A percentile compares a stretch with the other conserved stretches of the same genome.
Evolutionary conservation across 2,888 invertebrate species (phyloP).

Genomic region (Dendrolimus pini): DNA sequence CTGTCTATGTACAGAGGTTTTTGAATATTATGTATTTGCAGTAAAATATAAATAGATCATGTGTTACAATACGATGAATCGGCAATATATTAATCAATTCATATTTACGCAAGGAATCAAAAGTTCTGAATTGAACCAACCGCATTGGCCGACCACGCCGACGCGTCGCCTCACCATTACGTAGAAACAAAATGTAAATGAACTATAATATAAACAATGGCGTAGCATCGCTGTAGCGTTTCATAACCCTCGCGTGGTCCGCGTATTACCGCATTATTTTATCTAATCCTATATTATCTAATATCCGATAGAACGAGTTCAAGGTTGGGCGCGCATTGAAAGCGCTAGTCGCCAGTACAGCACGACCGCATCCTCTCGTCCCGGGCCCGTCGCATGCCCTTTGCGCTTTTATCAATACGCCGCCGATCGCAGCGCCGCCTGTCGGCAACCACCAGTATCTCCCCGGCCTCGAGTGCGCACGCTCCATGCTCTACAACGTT

Average conservation of each 20-base stretch:
- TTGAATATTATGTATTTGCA: too few species aligned
- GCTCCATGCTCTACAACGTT: constrained; percentile 53
- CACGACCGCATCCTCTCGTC: constrained; percentile 27
- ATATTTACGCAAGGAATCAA: too few species aligned
- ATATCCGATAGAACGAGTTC: constrained; percentile 62
- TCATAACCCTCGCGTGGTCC: constrained; percentile 16
- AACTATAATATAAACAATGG: constrained; percentile 22
- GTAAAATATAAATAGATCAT: too few species aligned
- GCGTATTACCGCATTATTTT: constrained; percentile 35
- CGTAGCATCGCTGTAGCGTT: constrained; percentile 10
- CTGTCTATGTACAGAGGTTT: too few species aligned
- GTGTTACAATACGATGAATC: too few species aligned
- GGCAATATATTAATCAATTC: too few species aligned
- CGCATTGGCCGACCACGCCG: not conserved
- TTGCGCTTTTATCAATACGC: constrained; percentile 69
- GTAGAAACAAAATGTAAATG: constrained; percentile 17
- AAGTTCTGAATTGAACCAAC: too few species aligned
- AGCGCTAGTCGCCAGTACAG: constrained; percentile 21
- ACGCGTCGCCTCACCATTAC: constrained; percentile 10
- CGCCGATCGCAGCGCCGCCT: constrained; percentile 51
- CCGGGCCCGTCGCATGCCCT: constrained; percentile 41
- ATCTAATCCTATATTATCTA: constrained; percentile 51
- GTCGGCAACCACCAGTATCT: constrained; percentile 49
- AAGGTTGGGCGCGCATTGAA: constrained; percentile 57
- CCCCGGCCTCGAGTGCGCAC: constrained; percentile 58